Conservation (phyloP, 2,113 vertebrate genomes). For the Hippocampus mohnikei region DNA sequence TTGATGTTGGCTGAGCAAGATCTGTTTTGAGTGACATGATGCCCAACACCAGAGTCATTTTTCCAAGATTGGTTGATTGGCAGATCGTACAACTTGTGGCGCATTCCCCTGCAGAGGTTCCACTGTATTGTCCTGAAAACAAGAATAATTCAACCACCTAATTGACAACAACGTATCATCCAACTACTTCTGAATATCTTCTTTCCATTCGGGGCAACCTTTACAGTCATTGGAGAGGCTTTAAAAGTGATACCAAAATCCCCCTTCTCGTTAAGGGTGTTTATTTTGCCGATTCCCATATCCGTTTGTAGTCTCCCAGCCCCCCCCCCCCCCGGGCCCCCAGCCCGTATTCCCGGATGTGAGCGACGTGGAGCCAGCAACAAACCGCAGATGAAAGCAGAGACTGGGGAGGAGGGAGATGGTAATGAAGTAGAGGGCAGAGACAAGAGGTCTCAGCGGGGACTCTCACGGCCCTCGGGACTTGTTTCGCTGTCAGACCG, state of each 20-base stretch:
- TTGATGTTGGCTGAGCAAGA: background rate
- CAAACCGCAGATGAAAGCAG: conserved; percentile 65
- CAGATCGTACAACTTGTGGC: background rate
- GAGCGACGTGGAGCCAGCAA: conserved; percentile 60
- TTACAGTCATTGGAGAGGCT: conserved; percentile 19
- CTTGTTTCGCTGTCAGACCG: conserved; percentile 60
- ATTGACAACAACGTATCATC: background rate
- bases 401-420: conserved; percentile 50
- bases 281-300: conserved; percentile 68
- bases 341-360: conserved; percentile 61
- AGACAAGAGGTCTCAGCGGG: conserved; percentile 61
- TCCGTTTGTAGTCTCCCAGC: conserved; percentile 59
- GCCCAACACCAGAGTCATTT: background rate
- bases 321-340: conserved; percentile 21
- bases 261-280: conserved; percentile 55
- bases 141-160: conserved; percentile 21
- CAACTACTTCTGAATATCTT: conserved; percentile 1
- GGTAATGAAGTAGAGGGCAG: conserved; percentile 64
- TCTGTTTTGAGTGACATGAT: background rate
- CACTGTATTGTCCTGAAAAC: background rate
- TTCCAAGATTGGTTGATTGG: background rate
- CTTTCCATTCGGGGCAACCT: conserved; percentile 22
- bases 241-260: conserved; percentile 51
- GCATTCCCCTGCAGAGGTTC: background rate
- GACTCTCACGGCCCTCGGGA: conserved; percentile 41